These are phyloP conservation scores for Dugesia japonica DNA, from an alignment of 2,888 invertebrate species.

Conservation along the genomic window DNA sequence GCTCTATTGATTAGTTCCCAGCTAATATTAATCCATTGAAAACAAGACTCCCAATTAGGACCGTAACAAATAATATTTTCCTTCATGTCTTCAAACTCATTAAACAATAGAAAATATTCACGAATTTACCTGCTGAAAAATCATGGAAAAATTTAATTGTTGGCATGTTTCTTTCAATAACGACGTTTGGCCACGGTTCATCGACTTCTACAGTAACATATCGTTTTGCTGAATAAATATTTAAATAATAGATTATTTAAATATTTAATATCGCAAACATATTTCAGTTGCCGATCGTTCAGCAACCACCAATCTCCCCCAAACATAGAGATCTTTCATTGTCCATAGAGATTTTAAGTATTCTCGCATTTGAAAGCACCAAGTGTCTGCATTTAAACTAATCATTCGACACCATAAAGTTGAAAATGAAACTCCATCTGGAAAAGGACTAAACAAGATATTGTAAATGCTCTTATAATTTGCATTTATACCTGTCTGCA, in stretches of 20 bases:
- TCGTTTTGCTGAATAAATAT: conserved; percentile 21
- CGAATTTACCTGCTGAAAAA: conserved; percentile 59
- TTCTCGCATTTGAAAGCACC: conserved; percentile 75
- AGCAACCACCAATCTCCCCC: conserved; percentile 75
- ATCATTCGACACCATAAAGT: conserved; percentile 82
- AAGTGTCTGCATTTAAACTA: conserved; percentile 63
- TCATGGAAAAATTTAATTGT: conserved; percentile 93
- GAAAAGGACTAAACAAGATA: conserved; percentile 71
- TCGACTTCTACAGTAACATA: conserved; percentile 57
- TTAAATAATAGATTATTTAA: too few relatives aligned
- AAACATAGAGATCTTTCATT: conserved; percentile 65
- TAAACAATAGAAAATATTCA: neutral
- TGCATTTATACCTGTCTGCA: conserved; percentile 57
- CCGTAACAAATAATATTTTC: conserved; percentile 57
- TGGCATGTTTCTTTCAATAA: conserved; percentile 72
- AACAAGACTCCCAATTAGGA: conserved; percentile 94
- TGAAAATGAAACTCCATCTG: conserved; percentile 68
- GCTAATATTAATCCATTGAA: conserved; percentile 70
- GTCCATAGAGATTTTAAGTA: conserved; percentile 81
- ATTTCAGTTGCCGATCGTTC: conserved; percentile 55
- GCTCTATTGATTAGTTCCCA: conserved; percentile 57
- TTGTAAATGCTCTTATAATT: too few relatives aligned
- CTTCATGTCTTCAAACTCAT: too few relatives aligned
- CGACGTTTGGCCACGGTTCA: conserved; percentile 64
- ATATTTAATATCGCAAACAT: conserved; percentile 29